Conservation (phyloP, 2,113 vertebrate species). For the Mola mola region DNA sequence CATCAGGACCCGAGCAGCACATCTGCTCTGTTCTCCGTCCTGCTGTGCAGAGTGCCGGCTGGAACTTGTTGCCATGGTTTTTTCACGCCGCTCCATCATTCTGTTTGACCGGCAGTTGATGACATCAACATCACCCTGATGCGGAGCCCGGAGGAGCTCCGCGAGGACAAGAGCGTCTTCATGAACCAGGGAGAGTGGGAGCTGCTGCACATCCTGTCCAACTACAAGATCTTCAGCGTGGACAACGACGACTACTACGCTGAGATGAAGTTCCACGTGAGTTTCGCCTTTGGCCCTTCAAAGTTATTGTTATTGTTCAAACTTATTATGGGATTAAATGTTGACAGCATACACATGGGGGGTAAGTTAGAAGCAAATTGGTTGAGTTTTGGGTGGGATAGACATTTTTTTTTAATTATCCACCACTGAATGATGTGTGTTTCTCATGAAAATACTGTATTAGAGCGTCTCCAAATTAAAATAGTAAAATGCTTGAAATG, state of each 20-base stretch:
- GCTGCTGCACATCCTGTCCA: conserved; percentile 89
- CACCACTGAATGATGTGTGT: no score
- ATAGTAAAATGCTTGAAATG: no score
- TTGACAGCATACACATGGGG: no score
- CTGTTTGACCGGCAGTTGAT: conserved; percentile 80
- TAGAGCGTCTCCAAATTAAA: no score
- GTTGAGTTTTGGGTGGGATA: no score
- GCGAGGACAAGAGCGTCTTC: conserved; percentile 89
- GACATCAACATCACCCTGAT: conserved; percentile 97
- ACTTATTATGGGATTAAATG: no score
- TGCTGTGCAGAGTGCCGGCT: conserved; percentile 11
- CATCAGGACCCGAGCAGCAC: conserved; percentile 5
- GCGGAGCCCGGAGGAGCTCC: conserved; percentile 89
- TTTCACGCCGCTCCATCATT: conserved; percentile 37
- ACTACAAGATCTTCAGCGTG: conserved; percentile 89
- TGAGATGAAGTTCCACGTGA: conserved; percentile 97
- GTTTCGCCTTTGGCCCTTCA: conserved; percentile 57
- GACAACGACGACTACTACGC: conserved; percentile 86
- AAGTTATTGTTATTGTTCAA: no score
- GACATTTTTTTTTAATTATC: no score
- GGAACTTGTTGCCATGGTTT: conserved; percentile 33
- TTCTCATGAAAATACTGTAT: no score
- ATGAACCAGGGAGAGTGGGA: conserved; percentile 99
- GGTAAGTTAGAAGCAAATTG: no score
- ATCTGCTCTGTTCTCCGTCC: conserved; percentile 5